A percentile compares a stretch with the other conserved stretches of the same genome.
Conservation (phyloP, 2,797 vertebrate genomes). For the Sus cebifrons region DNA sequence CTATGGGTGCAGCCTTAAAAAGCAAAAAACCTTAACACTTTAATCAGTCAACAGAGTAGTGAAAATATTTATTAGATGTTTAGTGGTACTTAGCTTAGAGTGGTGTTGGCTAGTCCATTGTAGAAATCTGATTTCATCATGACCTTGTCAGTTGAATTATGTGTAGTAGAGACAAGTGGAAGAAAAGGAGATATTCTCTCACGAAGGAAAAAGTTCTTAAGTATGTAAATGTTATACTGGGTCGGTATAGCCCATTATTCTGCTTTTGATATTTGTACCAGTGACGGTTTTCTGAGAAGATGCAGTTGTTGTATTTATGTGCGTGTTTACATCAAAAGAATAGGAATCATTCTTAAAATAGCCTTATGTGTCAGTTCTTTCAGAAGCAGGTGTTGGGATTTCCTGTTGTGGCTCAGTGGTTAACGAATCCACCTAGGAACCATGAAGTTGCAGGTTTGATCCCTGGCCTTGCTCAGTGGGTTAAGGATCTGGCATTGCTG, state of each 20-base stretch:
- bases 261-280: conserved; percentile 15
- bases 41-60: conserved; percentile 31
- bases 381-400: background rate
- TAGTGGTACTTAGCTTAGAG: conserved; percentile 2
- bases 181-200: background rate
- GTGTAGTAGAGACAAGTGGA: background rate
- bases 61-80: conserved; percentile 18
- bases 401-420: no score
- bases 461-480: no score
- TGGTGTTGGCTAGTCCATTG: background rate
- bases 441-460: no score
- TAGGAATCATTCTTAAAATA: conserved; percentile 12
- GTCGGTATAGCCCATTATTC: background rate
- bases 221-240: background rate
- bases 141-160: conserved; percentile 20
- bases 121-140: conserved; percentile 1
- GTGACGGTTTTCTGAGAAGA: conserved; percentile 21
- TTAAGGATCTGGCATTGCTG: no score
- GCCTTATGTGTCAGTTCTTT: background rate
- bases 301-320: background rate
- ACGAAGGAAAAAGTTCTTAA: conserved; percentile 23
- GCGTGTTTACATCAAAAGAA: conserved; percentile 35
- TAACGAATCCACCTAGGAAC: no score
- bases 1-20: no score
- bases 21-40: background rate